Base-by-base conservation (phyloP, 2,888 invertebrate genomes). In the Scaptomyza tumidula region DNA sequence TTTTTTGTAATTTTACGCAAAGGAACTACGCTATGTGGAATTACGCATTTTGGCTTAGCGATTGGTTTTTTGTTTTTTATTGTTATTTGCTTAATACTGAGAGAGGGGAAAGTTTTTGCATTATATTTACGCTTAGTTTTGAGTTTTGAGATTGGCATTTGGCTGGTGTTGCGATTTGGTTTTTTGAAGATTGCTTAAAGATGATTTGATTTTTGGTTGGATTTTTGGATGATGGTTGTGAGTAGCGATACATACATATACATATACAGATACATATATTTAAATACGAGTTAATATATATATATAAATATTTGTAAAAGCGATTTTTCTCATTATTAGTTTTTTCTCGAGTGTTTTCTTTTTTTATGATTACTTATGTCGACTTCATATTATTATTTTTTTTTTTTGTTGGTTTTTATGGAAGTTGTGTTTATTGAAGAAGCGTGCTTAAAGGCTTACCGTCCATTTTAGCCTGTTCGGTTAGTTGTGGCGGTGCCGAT, bases 401-500 rank as follows among this genome's bases (percentile, higher is more conserved):
- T 35, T 72, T 70, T 61, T 73, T 69, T 61, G 45, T 63, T 71
- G 71, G 73, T 68, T 66, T 63, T 53, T 78, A 84, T 84, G 83
- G 83, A 84, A 83, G 83, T 78, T 82, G 86, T 82, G 75, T 84
- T 86, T 86, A 78, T 87, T 86, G 88, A 90, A 90, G 90, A 90
- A 90, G 90, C 90, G 90, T 89, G 89, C 89, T 90, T 90, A 89
- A 86, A 85, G 90, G 90, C 90, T 88, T 91, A 92, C 92, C 93
- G 91, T 93, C 93, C 92, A 93, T 93, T 92, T 93, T 93, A 89
- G 92, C 92, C 92, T 94, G 94, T 88, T 94, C 94, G 79, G 93
- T 93, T 85, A 95, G 92, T 90, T 95, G 94, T 70, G 95, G 95
- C 57, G 95, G 95, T 77, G 95, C 95, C 68, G 95, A 95, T 90